Evolutionary conservation across 2,113 vertebrate species (phyloP).

Genomic region (Cryptoleucopteryx plumbea): DNA sequence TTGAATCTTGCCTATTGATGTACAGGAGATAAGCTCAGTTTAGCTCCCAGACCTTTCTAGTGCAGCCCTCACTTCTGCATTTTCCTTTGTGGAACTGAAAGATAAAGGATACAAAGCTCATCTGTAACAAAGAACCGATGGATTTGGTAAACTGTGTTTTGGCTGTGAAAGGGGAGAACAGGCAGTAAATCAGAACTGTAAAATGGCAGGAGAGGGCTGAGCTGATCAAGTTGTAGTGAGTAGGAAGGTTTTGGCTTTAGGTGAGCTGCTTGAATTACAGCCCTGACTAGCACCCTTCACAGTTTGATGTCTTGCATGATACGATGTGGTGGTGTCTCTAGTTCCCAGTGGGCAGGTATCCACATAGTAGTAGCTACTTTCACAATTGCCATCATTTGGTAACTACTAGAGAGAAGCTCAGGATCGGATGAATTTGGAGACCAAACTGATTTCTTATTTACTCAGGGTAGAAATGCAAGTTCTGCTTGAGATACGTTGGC

Average conservation of each 20-base stretch:
- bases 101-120: neutral
- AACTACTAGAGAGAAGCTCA: neutral
- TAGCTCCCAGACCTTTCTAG: conserved; percentile 25
- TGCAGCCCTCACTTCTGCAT: neutral
- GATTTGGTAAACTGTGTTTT: neutral
- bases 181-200: neutral
- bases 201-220: neutral
- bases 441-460: neutral
- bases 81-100: conserved; percentile 29
- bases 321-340: neutral
- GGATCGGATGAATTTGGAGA: neutral
- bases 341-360: neutral
- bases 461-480: neutral
- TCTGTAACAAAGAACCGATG: neutral
- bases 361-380: neutral
- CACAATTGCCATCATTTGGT: neutral
- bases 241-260: neutral
- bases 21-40: conserved; percentile 16
- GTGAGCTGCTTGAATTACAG: conserved; percentile 3
- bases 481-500: neutral
- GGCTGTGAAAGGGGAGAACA: neutral
- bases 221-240: neutral
- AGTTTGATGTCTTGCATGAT: neutral
- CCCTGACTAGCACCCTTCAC: neutral
- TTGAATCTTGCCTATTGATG: conserved; percentile 24